Evolutionary conservation across 1,140 invertebrate species (phyloP).

Genomic region (Bilobella aurantiaca): DNA sequence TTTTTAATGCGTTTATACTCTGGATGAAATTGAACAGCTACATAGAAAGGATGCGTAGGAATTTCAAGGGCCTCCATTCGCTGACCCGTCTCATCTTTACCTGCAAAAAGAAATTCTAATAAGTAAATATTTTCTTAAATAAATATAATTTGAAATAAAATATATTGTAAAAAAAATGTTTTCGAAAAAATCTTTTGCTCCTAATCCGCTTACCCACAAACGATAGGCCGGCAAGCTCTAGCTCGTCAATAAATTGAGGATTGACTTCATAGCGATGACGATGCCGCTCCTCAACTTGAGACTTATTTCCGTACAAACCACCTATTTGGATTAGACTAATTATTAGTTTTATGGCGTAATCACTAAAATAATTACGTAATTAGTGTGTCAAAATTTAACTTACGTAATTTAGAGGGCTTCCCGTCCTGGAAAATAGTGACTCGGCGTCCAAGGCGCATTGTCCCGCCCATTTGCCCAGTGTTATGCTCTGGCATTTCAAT

Average conservation of each 20-base stretch:
- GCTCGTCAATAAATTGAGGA: slow-evolving; percentile 62
- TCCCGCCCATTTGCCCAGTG: slow-evolving; percentile 83
- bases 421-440: slow-evolving; percentile 62
- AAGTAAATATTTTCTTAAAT: no score
- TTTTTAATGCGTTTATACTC: no score
- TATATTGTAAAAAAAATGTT: no score
- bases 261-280: slow-evolving; percentile 94
- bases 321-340: slow-evolving; percentile 50
- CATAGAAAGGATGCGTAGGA: slow-evolving; percentile 75
- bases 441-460: slow-evolving; percentile 91
- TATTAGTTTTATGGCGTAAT: slow-evolving; percentile 20
- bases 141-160: no score
- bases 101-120: no score
- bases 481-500: slow-evolving; percentile 99
- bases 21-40: slow-evolving; percentile 74
- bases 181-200: background rate
- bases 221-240: slow-evolving; percentile 72
- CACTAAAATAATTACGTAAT: background rate
- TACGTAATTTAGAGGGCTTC: slow-evolving; percentile 56
- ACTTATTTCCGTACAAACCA: slow-evolving; percentile 71
- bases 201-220: slow-evolving; percentile 66
- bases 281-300: slow-evolving; percentile 87
- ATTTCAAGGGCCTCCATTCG: slow-evolving; percentile 60
- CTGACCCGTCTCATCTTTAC: slow-evolving; percentile 62
- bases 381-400: slow-evolving; percentile 42